phyloP scores from a whole-genome alignment of 1,140 invertebrate species.

The Ptiloglossa arizonensis region DNA sequence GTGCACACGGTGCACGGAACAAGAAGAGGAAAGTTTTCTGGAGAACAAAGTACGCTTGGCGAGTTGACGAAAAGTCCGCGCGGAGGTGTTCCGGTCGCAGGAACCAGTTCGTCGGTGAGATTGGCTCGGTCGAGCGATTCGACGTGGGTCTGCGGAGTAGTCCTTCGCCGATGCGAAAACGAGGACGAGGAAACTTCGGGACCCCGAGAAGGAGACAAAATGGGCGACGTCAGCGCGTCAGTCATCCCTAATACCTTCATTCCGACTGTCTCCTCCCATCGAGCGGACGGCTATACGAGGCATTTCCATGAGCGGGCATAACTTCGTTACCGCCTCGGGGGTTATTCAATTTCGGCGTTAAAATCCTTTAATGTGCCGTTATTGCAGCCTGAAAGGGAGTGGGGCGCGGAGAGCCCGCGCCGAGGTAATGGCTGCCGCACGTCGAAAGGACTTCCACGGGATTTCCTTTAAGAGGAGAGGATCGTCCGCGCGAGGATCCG shows the following conservation, averaged over 20 bases:
- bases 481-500: conserved; percentile 26
- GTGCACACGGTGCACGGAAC: no score
- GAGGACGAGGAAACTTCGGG: conserved; percentile 55
- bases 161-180: conserved; percentile 51
- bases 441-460: conserved; percentile 55
- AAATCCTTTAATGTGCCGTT: conserved; percentile 80
- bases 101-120: conserved; percentile 63
- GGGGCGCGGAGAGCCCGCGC: conserved; percentile 14
- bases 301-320: conserved; percentile 75
- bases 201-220: conserved; percentile 64
- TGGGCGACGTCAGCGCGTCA: conserved; percentile 75
- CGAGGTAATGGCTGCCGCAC: conserved; percentile 70
- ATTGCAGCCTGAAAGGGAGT: conserved; percentile 67
- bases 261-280: conserved; percentile 71
- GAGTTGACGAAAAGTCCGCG: no score
- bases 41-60: no score
- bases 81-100: no score
- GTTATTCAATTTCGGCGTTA: conserved; percentile 80
- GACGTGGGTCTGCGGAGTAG: conserved; percentile 63
- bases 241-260: conserved; percentile 77
- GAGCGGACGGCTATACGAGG: conserved; percentile 58
- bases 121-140: conserved; percentile 68
- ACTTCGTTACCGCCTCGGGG: conserved; percentile 75
- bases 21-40: no score
- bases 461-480: conserved; percentile 55